phyloP scores from a whole-genome alignment of 2,113 vertebrate species.

The Paracanthobrama guichenoti region DNA sequence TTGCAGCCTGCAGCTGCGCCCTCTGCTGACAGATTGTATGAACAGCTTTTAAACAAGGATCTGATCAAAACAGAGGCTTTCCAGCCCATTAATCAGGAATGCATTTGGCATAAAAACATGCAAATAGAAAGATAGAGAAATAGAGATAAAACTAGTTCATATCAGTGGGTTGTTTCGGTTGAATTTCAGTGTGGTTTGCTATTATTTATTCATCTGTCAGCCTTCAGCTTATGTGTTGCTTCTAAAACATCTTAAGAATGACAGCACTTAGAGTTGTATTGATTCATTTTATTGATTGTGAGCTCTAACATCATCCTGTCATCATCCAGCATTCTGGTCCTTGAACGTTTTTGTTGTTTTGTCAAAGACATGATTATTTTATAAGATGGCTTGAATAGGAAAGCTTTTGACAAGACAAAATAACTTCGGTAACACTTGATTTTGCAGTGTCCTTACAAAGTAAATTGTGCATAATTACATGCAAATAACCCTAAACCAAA shows the following conservation, averaged over 20 bases:
- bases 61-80: background rate
- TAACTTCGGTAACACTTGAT: background rate
- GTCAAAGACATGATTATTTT: background rate
- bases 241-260: background rate
- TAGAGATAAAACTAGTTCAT: background rate
- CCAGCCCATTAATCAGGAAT: constrained; percentile 7
- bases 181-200: background rate
- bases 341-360: background rate
- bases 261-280: background rate
- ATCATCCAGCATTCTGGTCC: background rate
- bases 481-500: too few species aligned
- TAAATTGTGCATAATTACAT: too few species aligned
- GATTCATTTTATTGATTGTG: constrained; percentile 4
- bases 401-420: background rate
- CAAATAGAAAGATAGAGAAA: background rate
- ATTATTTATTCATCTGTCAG: background rate
- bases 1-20: constrained; percentile 2
- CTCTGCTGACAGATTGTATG: constrained; percentile 37
- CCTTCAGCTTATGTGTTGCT: background rate
- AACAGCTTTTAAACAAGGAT: background rate
- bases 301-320: background rate
- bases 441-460: too few species aligned
- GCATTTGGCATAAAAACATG: background rate
- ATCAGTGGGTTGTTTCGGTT: background rate
- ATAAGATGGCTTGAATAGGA: background rate